These are phyloP conservation scores for Chrysomela aeneicollis DNA, from an alignment of 2,888 invertebrate genomes.

Conservation along the genomic window DNA sequence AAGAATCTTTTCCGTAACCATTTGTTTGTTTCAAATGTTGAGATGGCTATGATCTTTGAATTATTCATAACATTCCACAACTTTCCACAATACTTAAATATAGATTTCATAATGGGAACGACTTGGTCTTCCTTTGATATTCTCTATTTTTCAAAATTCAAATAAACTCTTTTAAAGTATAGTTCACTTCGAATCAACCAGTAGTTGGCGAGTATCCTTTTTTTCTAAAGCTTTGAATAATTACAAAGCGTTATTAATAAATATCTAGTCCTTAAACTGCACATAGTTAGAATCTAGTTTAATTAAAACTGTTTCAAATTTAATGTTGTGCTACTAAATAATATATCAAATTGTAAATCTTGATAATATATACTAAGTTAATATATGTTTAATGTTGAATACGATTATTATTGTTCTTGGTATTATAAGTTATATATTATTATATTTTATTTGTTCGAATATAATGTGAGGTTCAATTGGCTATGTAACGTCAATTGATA, in stretches of 20 bases:
- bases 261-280: slow-evolving; percentile 21
- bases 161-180: too few relatives aligned
- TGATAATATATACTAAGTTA: slow-evolving; percentile 11
- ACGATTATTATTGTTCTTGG: background rate
- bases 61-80: too few relatives aligned
- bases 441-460: background rate
- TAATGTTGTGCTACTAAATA: background rate
- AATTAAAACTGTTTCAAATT: slow-evolving; percentile 8
- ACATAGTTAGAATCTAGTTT: slow-evolving; percentile 16
- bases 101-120: too few relatives aligned
- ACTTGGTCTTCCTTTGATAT: too few relatives aligned
- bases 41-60: too few relatives aligned
- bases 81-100: too few relatives aligned
- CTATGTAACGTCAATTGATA: background rate
- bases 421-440: background rate
- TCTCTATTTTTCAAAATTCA: too few relatives aligned
- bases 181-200: too few relatives aligned
- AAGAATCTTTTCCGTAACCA: too few relatives aligned
- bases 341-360: slow-evolving; percentile 20
- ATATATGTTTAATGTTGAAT: slow-evolving; percentile 5
- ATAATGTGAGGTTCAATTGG: slow-evolving; percentile 11
- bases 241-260: slow-evolving; percentile 10
- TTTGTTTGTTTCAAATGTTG: too few relatives aligned
- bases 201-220: too few relatives aligned
- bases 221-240: slow-evolving; percentile 19